These are phyloP conservation scores for Epirrita christyi DNA, from an alignment of 2,888 invertebrate genomes.

Conservation along the genomic window DNA sequence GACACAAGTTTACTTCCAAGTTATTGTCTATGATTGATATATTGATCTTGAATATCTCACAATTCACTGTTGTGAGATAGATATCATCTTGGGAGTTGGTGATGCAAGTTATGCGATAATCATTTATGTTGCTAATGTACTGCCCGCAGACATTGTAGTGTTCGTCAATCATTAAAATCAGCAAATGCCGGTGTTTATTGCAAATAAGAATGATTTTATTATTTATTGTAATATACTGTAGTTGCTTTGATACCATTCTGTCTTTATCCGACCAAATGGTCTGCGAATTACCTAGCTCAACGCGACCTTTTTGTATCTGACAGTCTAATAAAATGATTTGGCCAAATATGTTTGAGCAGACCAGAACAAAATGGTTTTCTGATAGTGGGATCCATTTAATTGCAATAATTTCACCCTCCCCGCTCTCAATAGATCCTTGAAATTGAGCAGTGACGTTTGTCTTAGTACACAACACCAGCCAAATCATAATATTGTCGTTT, in stretches of 20 bases:
- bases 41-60: conserved; percentile 57
- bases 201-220: conserved; percentile 57
- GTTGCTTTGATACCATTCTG: conserved; percentile 56
- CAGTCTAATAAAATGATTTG: conserved; percentile 55
- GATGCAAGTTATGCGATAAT: conserved; percentile 62
- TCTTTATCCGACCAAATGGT: conserved; percentile 65
- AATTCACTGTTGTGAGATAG: conserved; percentile 59
- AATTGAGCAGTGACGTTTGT: conserved; percentile 40
- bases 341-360: conserved; percentile 59
- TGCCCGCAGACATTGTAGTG: conserved; percentile 54
- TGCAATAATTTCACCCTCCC: conserved; percentile 51
- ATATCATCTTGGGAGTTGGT: conserved; percentile 43
- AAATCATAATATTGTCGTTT: conserved; percentile 60
- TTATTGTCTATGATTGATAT: conserved; percentile 29
- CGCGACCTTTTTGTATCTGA: conserved; percentile 39
- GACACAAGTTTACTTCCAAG: conserved; percentile 17
- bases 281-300: conserved; percentile 42
- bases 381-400: conserved; percentile 58
- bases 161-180: conserved; percentile 55
- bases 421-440: conserved; percentile 42
- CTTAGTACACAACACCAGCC: conserved; percentile 50
- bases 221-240: conserved; percentile 46
- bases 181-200: conserved; percentile 69
- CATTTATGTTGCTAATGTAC: conserved; percentile 62
- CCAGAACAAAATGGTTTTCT: conserved; percentile 47